Conservation (phyloP, 2,113 vertebrate genomes). For the Ammodytes marinus region DNA sequence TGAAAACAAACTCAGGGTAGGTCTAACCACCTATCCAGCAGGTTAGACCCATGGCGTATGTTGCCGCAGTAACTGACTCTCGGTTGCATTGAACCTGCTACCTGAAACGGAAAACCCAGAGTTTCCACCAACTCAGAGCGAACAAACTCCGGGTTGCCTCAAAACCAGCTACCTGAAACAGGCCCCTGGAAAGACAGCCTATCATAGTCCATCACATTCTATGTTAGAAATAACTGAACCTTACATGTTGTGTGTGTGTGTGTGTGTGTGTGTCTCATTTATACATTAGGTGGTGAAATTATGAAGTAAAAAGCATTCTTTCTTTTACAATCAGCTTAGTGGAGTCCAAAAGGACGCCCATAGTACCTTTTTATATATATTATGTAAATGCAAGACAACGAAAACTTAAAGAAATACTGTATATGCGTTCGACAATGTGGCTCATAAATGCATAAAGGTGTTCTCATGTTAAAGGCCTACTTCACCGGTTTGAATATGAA, state of each 20-base stretch:
- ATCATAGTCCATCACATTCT: constrained; percentile 59
- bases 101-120: too few relatives aligned
- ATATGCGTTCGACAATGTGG: constrained; percentile 61
- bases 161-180: too few relatives aligned
- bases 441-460: constrained; percentile 74
- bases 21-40: too few relatives aligned
- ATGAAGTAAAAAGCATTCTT: constrained; percentile 67
- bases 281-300: constrained; percentile 45
- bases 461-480: too few relatives aligned
- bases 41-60: too few relatives aligned
- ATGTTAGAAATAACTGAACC: constrained; percentile 48
- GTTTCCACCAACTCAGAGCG: too few relatives aligned
- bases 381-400: constrained; percentile 54
- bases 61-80: too few relatives aligned
- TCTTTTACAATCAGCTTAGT: constrained; percentile 37
- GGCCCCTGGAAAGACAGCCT: constrained; percentile 56
- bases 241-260: constrained; percentile 29
- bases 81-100: too few relatives aligned
- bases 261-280: constrained; percentile 20
- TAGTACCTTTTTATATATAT: constrained; percentile 15
- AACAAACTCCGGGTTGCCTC: too few relatives aligned
- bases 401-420: constrained; percentile 54
- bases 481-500: too few relatives aligned
- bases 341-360: constrained; percentile 26
- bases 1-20: too few relatives aligned